phyloP scores from a whole-genome alignment of 2,113 vertebrate genomes.

The Protobothrops flavoviridis region DNA sequence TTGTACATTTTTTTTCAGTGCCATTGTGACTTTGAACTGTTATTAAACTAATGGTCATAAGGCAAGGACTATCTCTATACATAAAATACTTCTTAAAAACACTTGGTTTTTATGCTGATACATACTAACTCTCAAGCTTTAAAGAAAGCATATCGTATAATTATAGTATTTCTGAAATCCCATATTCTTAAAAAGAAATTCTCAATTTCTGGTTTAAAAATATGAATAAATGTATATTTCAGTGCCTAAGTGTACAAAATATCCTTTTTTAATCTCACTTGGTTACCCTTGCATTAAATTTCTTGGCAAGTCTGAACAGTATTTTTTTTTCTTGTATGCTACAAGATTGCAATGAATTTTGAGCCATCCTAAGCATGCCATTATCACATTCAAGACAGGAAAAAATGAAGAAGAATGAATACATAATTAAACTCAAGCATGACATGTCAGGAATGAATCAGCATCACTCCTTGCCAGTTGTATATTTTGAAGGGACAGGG shows the following conservation, averaged over 20 bases:
- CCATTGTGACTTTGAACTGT: not conserved
- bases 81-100: not conserved
- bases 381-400: not conserved
- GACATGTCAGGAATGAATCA: not conserved
- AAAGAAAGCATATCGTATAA: not conserved
- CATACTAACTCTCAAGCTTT: too few relatives aligned
- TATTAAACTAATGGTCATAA: not conserved
- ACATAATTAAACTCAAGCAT: not conserved
- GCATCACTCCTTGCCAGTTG: not conserved
- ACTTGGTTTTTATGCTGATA: not conserved
- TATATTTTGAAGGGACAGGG: not conserved
- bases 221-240: not conserved
- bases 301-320: not conserved
- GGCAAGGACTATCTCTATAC: not conserved
- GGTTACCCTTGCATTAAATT: not conserved
- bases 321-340: not conserved
- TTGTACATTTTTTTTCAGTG: not conserved
- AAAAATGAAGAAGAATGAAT: not conserved
- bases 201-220: not conserved
- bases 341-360: not conserved
- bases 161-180: not conserved
- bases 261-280: not conserved
- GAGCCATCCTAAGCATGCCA: not conserved
- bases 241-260: not conserved
- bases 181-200: not conserved